Evolutionary conservation across 2,113 vertebrate species (phyloP), one percentile per base, ranked within the genome.

Genomic region (Aegotheles bennettii): DNA sequence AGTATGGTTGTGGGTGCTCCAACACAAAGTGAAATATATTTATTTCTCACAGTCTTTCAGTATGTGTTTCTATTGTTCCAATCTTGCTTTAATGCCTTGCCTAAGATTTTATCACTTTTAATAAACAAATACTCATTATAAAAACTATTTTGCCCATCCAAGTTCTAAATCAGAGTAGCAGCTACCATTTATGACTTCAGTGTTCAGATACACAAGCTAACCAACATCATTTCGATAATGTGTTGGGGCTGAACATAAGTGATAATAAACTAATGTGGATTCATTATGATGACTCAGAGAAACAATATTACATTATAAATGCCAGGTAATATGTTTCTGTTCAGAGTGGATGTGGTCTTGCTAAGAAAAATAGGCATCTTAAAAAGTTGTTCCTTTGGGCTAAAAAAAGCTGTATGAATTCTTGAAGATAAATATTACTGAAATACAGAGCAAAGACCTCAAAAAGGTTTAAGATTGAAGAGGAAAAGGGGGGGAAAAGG

Each of bases 241-340:
- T 40, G 38, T 47, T 74, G 19, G 35, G 35, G 33, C n/a, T 94
- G 65, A 93, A 60, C 4, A 0, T 26, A 95, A 94, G 45, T 54
- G 82, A 78, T 77, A 80, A 91, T 81, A 94, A 95, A 84, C 42
- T 78, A 74, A 77, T 40, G 60, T 56, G 35, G 51, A 67, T 51
- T 86, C 71, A 68, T 86, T 77, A 88, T 67, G 64, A 86, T 94
- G 75, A 91, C 42, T 93, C 78, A 94, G 74, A 95, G 48, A 91
- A 90, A 74, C 42, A 91, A 50, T 74, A 77, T 68, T 77, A 63
- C 59, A 80, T 87, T 90, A 63, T 73, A 67, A 90, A 94, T 77
- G 90, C 51, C 64, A 89, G 56, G 63, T 74, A 93, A 67, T 93
- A 64, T 33, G 13, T 69, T 95, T 87, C 48, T 90, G 19, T 85